phyloP scores from a whole-genome alignment of 2,888 invertebrate species.

The Quadroppia sp. region DNA sequence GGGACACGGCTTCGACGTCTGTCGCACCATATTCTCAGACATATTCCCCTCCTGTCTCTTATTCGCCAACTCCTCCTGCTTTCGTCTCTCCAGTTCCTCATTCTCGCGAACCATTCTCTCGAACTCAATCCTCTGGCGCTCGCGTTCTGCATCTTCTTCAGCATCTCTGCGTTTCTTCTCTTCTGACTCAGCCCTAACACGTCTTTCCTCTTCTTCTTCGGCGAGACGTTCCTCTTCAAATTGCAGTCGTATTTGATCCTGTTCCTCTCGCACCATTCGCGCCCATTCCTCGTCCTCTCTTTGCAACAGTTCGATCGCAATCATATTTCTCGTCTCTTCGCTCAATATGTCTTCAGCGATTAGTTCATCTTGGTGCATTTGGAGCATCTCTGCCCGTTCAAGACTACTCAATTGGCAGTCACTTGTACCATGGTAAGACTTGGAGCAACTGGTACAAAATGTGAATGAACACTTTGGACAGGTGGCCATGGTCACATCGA shows the following conservation, averaged over 20 bases:
- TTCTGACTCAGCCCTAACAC: not conserved
- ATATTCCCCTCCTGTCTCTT: not conserved
- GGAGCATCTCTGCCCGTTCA: not conserved
- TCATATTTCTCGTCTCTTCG: not conserved
- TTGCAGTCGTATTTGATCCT: not conserved
- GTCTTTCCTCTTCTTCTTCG: not conserved
- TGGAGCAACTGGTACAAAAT: conserved; percentile 12
- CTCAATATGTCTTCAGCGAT: not conserved
- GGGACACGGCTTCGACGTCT: conserved; percentile 39
- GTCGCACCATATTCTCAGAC: not conserved
- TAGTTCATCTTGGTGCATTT: not conserved
- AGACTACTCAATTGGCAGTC: not conserved
- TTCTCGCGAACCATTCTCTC: not conserved
- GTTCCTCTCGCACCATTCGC: not conserved
- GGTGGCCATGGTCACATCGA: not conserved
- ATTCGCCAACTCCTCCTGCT: not conserved
- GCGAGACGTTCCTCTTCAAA: not conserved
- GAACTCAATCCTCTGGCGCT: not conserved
- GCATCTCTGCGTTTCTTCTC: too few relatives aligned
- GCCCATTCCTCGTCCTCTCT: not conserved
- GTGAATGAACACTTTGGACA: not conserved
- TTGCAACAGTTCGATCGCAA: not conserved
- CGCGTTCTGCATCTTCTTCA: too few relatives aligned
- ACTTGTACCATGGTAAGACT: not conserved
- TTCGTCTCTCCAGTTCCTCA: not conserved